Base-by-base conservation (phyloP, 2,113 vertebrate genomes). In the Athene cunicularia region DNA sequence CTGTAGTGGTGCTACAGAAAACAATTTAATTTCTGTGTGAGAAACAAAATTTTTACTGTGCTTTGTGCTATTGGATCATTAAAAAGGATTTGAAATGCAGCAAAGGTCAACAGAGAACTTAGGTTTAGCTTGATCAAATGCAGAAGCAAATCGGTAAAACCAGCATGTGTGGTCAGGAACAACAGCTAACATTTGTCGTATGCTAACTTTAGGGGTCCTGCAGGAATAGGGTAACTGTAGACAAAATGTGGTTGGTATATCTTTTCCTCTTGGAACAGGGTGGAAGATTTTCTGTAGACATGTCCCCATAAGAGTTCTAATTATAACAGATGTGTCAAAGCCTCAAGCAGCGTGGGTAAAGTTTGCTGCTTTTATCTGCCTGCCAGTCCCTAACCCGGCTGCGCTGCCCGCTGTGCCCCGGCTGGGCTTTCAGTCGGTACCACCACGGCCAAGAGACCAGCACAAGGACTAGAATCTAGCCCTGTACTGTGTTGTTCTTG, bases 321-420 rank as follows among this genome's bases (percentile, higher is more conserved):
- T 72, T 37, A 18, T 66, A 90, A 74, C 12, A 58, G 19, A 35
- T 21, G 55, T 55, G 37, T 33, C 66, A 67, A 86, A 79, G 14
- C 35, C 4, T 64, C 13, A 23, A 33, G 13, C 8, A 53, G 1
- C 1, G 1, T 22, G 41, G 17, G n/a, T 41, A 5, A 27, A 60
- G 20, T 58, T 91, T 33, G 32, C 19, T 47, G 66, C 13, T 80
- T 9, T n/a, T 67, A 37, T 4, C 50, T 67, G 47, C 8, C 26
- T 90, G 23, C 30, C 60, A 74, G 16, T 8, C 50, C n/a, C 23
- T 33, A 33, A 93, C 64, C 1, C 0, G 11, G 4, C 30, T 82
- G 30, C 13, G 17, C 70, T 86, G 82, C 37, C 43, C 84, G 26
- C 17, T 53, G 16, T 39, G 16, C 16, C 30, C 16, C 35, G 43